Evolutionary conservation across 30 jellyfish, hydroid and myxozoan genomes (phyloP), one percentile per base, ranked within the genome.

Genomic region (Hydractinia echinata): DNA sequence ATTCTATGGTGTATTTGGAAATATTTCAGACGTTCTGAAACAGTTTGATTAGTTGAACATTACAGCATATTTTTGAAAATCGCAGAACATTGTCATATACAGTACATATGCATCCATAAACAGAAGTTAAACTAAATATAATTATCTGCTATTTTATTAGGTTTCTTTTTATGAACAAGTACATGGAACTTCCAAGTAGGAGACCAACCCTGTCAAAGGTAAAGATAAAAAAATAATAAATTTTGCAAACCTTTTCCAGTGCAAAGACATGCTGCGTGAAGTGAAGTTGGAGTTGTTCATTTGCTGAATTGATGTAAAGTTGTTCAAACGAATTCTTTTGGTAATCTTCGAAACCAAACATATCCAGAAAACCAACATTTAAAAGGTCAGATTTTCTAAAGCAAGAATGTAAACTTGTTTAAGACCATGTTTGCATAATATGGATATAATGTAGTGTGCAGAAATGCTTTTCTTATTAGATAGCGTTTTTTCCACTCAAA

Each of bases 241-340:
- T 30, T 0, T 30, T 30, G 44, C 1, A 30, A 30, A 30, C 97
- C 94, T 84, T 78, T 81, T 90, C 97, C 97, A 94, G 77, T 20
- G 97, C 97, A 71, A 90, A 90, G 15, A 90, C 88, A 62, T 85
- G 95, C 64, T 90, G 97, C 16, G 77, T 81, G 69, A 79, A 90
- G 83, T 85, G 82, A 69, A 90, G 81, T 54, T 90, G 92, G 76
- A 90, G 79, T 67, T 90, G 97, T 78, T 90, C 97, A 72, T 85
- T 90, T 50, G 97, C 92, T 8, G 90, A 76, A 55, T 90, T 90
- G 79, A 90, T 88, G 72, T 89, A 90, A 15, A 90, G 89, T 79
- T 90, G 97, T 67, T 90, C 97, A 62, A 90, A 85, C 11, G 87
- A 76, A 79, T 90, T 90, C 62, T 77, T 76, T 20, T 80, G 85